Percentiles rank a stretch among this genome's conserved stretches.
phyloP scores from a whole-genome alignment of 1,140 invertebrate genomes.

The Ips nitidus region DNA sequence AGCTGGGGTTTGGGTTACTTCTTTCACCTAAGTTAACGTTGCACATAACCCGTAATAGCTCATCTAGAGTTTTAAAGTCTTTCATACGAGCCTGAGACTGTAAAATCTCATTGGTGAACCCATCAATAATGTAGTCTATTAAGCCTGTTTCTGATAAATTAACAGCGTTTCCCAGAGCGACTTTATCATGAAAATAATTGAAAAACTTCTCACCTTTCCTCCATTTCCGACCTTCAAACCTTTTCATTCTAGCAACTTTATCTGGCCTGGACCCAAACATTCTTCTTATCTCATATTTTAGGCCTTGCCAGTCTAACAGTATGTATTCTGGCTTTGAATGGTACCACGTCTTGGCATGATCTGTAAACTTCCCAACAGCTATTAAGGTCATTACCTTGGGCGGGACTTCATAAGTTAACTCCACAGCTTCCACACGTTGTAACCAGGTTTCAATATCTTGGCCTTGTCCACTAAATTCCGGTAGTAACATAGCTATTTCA shows the following conservation, averaged over 20 bases:
- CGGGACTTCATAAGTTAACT: too few relatives aligned
- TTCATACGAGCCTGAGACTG: slow-evolving; percentile 27
- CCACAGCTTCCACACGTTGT: too few relatives aligned
- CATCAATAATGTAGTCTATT: slow-evolving; percentile 46
- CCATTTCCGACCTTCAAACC: slow-evolving; percentile 44
- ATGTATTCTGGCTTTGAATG: too few relatives aligned
- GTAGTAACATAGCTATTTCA: too few relatives aligned
- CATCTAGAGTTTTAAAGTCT: background rate
- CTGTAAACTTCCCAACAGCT: too few relatives aligned
- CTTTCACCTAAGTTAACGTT: background rate
- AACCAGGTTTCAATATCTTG: too few relatives aligned
- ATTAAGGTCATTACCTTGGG: too few relatives aligned
- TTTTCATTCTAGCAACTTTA: slow-evolving; percentile 18
- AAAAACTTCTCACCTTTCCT: slow-evolving; percentile 34
- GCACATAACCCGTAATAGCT: background rate
- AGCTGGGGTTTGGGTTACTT: background rate
- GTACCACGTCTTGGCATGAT: too few relatives aligned
- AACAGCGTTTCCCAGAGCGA: slow-evolving; percentile 41
- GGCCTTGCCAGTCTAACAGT: slow-evolving; percentile 11
- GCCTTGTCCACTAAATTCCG: too few relatives aligned
- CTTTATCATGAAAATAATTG: slow-evolving; percentile 44
- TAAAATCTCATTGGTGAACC: slow-evolving; percentile 33
- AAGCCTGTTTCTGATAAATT: slow-evolving; percentile 38
- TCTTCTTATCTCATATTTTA: slow-evolving; percentile 26
- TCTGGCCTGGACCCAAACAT: slow-evolving; percentile 17